Percentiles rank a stretch among this genome's conserved stretches.
Conservation (phyloP, 2,113 vertebrate genomes). For the Otolemur garnettii region DNA sequence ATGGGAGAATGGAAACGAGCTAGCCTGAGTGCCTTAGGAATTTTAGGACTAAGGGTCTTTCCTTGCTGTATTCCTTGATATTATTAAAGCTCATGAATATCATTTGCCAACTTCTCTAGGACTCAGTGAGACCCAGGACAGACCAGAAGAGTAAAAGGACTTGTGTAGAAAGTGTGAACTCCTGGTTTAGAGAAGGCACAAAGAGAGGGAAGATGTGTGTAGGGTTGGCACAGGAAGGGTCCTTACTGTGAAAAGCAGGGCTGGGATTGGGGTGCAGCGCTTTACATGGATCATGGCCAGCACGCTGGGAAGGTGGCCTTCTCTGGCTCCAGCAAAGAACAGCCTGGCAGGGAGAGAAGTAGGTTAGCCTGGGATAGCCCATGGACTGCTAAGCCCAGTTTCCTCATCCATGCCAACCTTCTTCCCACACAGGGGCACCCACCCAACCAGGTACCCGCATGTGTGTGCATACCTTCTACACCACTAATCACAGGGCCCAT, state of each 20-base stretch:
- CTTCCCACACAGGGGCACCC: background rate
- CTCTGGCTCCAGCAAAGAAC: constrained; percentile 96
- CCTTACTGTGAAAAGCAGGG: constrained; percentile 95
- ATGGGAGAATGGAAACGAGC: background rate
- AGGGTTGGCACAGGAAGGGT: background rate
- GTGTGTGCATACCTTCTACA: background rate
- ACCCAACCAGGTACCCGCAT: background rate
- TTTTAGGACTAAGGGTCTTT: background rate
- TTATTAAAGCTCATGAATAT: background rate
- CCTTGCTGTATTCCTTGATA: background rate
- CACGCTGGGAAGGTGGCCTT: constrained; percentile 95
- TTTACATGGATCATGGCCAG: constrained; percentile 96
- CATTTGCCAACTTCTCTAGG: background rate
- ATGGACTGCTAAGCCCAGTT: background rate
- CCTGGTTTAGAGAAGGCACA: background rate
- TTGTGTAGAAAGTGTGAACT: background rate
- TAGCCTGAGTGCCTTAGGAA: background rate
- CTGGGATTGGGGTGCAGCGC: constrained; percentile 95
- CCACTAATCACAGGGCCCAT: background rate
- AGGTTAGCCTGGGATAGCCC: constrained; percentile 40
- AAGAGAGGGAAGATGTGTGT: background rate
- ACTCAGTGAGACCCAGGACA: background rate
- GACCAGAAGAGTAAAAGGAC: background rate
- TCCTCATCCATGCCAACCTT: background rate
- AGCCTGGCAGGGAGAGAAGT: constrained; percentile 87